Percentiles rank a stretch among this genome's conserved stretches.
These are phyloP conservation scores for Cyprinodon diabolis DNA, from an alignment of 2,797 vertebrate species.

Conservation along the genomic window DNA sequence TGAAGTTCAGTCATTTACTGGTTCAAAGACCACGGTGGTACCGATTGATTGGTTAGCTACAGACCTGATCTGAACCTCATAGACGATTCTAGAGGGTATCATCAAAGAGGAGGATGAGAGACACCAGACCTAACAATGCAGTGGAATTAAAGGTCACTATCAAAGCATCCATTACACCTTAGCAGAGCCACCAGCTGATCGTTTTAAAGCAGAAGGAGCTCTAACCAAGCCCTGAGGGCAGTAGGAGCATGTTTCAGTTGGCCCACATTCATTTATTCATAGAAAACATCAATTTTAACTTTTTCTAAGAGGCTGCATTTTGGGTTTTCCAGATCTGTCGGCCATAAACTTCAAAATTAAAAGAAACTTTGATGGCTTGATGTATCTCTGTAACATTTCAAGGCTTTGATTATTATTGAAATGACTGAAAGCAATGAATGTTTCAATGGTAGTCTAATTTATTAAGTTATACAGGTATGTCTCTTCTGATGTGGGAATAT, in stretches of 20 bases:
- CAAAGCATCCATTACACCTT: too few relatives aligned
- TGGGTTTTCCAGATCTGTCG: neutral
- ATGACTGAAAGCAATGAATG: neutral
- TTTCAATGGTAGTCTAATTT: neutral
- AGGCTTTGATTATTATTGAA: neutral
- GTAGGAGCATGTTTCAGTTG: neutral
- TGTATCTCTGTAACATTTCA: too few relatives aligned
- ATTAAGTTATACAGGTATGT: neutral
- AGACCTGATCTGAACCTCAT: too few relatives aligned
- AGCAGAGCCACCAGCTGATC: too few relatives aligned
- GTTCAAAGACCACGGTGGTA: too few relatives aligned
- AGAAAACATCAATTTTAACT: neutral
- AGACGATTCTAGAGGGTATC: too few relatives aligned
- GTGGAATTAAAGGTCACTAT: too few relatives aligned
- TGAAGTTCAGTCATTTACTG: neutral
- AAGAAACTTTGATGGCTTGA: neutral
- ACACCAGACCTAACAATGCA: too few relatives aligned
- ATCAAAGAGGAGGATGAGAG: too few relatives aligned
- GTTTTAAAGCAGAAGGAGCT: neutral
- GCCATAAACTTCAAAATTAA: neutral
- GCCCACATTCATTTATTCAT: neutral
- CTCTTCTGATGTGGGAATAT: neutral
- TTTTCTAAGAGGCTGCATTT: neutral
- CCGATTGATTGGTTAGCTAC: too few relatives aligned
- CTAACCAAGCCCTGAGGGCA: neutral